A percentile compares a stretch with the other conserved stretches of the same genome.
Conservation (phyloP, 2,888 invertebrate genomes). For the Meta bourneti region DNA sequence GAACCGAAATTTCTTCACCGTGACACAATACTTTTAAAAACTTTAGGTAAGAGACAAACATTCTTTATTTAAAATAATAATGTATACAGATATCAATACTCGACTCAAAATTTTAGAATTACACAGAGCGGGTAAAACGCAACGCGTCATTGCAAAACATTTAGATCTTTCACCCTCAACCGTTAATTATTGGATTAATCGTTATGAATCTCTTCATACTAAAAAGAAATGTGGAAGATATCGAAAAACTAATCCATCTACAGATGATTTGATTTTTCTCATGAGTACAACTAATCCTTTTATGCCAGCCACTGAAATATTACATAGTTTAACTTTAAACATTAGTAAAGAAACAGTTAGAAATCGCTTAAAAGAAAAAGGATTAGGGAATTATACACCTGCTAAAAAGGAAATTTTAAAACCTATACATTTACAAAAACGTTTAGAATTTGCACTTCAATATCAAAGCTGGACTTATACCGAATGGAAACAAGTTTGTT, state of each 20-base stretch:
- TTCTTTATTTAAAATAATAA: conserved; percentile 43
- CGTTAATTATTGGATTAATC: conserved; percentile 48
- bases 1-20: not conserved
- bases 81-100: conserved; percentile 16
- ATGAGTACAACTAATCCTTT: conserved; percentile 31
- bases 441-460: conserved; percentile 37
- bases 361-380: conserved; percentile 34
- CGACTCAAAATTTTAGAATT: conserved; percentile 27
- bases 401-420: conserved; percentile 23
- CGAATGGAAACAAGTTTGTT: conserved; percentile 31
- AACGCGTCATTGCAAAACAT: not conserved
- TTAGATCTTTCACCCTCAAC: not conserved
- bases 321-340: not conserved
- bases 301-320: conserved; percentile 25
- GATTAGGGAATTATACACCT: conserved; percentile 17
- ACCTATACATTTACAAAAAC: not conserved
- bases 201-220: not conserved
- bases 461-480: conserved; percentile 15
- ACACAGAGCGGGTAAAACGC: not conserved
- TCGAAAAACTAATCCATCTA: not conserved
- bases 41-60: conserved; percentile 24
- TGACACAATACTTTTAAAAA: conserved; percentile 33
- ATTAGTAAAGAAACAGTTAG: conserved; percentile 15
- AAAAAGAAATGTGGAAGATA: conserved; percentile 34
- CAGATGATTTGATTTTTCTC: conserved; percentile 25